Evolutionary conservation across 2,797 vertebrate species (phyloP), one percentile per base, ranked within the genome.

Genomic region (Discoglossus pictus): DNA sequence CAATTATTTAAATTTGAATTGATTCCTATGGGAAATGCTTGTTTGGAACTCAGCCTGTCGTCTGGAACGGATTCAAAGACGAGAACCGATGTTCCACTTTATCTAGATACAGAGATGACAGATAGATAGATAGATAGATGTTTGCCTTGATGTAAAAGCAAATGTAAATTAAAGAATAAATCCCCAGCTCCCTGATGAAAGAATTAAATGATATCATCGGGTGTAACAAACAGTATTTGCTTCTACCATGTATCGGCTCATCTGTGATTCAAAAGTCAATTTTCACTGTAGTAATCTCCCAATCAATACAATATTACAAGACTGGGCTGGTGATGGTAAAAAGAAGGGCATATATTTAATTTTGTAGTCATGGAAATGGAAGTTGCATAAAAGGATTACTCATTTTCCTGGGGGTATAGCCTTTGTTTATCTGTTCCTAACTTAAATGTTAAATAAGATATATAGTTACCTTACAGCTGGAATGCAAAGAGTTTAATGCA

Each of bases 231-330:
- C 36, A 39, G 3, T 39, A n/a, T n/a, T n/a, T n/a, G n/a, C n/a
- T n/a, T n/a, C n/a, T n/a, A n/a, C n/a, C n/a, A n/a, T 42, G 40
- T 12, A 7, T 85, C 12, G 79, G 84, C 88, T 84, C 81, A 0
- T 3, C 70, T 78, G 74, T 72, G 74, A 76, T 82, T 87, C 80
- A 83, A 85, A 86, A 86, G 78, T 73, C 79, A 83, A 84, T 87
- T 89, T 87, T 85, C 82, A 80, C 81, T 83, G 82, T 79, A n/a
- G 72, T 73, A 86, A 88, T 87, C 86, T 83, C 80, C 65, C 80
- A 84, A 88, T 88, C 87, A 85, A 88, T 87, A 86, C 65, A 64
- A 79, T 67, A 76, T 78, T 83, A 84, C 82, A 80, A 87, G 80
- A 80, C 73, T 62, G 75, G 74, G 75, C 75, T 79, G 78, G 78